Evolutionary conservation across 2,113 vertebrate species (phyloP).

Genomic region (Salminus brasiliensis): DNA sequence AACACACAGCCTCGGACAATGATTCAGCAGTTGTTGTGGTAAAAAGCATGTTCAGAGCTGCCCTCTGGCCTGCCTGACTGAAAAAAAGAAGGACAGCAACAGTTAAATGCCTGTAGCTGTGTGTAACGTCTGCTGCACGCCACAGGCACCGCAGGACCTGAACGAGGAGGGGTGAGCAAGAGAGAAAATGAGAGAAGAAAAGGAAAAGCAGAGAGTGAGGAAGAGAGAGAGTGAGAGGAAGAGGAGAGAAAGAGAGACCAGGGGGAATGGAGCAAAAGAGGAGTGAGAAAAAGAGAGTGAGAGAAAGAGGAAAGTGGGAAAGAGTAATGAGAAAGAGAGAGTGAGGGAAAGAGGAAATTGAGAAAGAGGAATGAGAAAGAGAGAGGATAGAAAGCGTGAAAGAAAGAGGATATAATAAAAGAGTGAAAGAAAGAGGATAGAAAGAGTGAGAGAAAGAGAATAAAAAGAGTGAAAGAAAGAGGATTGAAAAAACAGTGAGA

Average conservation of each 20-base stretch:
- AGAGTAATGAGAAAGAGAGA: too few relatives aligned
- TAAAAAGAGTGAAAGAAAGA: slow-evolving; percentile 34
- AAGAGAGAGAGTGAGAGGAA: neutral
- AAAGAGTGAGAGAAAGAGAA: neutral
- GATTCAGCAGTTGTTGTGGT: slow-evolving; percentile 73
- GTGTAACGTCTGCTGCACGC: slow-evolving; percentile 60
- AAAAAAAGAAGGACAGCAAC: slow-evolving; percentile 65
- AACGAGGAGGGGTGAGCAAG: too few relatives aligned
- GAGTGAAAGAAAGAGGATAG: too few relatives aligned
- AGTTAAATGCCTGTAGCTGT: slow-evolving; percentile 72
- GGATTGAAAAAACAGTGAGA: neutral
- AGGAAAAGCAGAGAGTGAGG: neutral
- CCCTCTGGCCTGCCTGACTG: slow-evolving; percentile 64
- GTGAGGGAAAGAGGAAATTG: too few relatives aligned
- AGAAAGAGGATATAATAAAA: neutral
- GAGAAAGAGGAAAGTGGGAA: too few relatives aligned
- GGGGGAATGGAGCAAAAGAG: neutral
- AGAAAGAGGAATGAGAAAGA: too few relatives aligned
- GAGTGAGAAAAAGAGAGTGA: too few relatives aligned
- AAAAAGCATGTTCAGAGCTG: slow-evolving; percentile 60
- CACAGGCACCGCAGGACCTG: neutral
- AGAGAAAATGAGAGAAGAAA: too few relatives aligned
- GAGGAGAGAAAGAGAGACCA: too few relatives aligned
- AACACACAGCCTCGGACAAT: slow-evolving; percentile 59
- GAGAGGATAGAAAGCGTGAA: too few relatives aligned